phyloP scores from a whole-genome alignment of 2,888 invertebrate genomes.

The Terebella lapidaria region DNA sequence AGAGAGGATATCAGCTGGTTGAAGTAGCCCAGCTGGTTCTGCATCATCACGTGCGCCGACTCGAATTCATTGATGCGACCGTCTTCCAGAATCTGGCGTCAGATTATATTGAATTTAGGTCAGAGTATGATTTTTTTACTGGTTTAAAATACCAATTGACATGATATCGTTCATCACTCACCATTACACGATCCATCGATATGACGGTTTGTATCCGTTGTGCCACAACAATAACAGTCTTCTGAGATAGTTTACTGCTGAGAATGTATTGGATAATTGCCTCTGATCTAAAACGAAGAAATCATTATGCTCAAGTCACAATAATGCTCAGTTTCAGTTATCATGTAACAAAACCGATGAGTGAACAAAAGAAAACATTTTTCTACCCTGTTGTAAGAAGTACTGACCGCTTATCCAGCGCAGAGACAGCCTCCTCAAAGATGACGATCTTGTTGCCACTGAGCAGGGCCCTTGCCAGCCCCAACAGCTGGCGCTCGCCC shows the following conservation, averaged over 20 bases:
- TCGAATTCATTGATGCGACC: constrained; percentile 17
- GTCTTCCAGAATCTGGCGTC: constrained; percentile 12
- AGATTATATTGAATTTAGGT: too few relatives aligned
- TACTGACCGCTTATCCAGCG: constrained; percentile 10
- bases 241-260: constrained; percentile 9
- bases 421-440: constrained; percentile 28
- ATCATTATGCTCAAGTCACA: too few relatives aligned
- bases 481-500: constrained; percentile 33
- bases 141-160: too few relatives aligned
- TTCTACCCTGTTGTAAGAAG: too few relatives aligned
- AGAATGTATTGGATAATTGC: constrained; percentile 8
- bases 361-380: too few relatives aligned
- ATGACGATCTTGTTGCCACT: constrained; percentile 31
- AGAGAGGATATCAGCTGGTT: constrained; percentile 4
- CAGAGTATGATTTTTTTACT: too few relatives aligned
- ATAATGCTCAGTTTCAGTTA: too few relatives aligned
- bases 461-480: constrained; percentile 33
- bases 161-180: constrained; percentile 15
- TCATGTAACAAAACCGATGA: too few relatives aligned
- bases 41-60: constrained; percentile 13
- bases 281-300: constrained; percentile 10
- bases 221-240: constrained; percentile 14
- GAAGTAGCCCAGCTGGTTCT: constrained; percentile 5
- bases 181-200: constrained; percentile 32
- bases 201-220: constrained; percentile 35